Evolutionary conservation across 2,888 invertebrate species (phyloP), one percentile per base, ranked within the genome.

Genomic region (Apotomis capreana): DNA sequence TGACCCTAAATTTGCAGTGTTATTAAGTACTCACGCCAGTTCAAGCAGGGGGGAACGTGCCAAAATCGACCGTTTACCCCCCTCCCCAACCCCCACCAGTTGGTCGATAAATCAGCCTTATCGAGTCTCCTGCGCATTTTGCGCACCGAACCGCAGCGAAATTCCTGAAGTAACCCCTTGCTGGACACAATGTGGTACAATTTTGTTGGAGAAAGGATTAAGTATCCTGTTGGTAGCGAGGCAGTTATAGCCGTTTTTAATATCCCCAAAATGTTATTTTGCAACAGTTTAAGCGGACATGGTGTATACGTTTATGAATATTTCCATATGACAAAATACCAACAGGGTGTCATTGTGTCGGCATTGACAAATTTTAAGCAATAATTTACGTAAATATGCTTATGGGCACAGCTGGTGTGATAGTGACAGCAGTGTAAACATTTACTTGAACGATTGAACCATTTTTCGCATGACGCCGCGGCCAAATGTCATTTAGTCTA

Each of bases 31-130:
- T 15, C 6, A n/a, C 49, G 49, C 9, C 10, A 49, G 9, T 8
- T 1, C 9, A 9, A 49, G 3, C 0, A 49, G 26, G 54, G 10
- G 52, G 63, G 54, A 0, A 0, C n/a, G 58, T 52, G 62, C 62
- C 62, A 62, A 65, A 65, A 55, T 44, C 9, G 64, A 54, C 65
- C 65, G 65, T 65, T 65, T 65, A 46, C 57, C 26, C 8, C 49
- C 49, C 65, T 6, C 40, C 40, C 40, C 6, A 40, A 40, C 40
- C 40, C 40, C 40, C 40, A 40, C 40, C 40, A 26, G 65, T 57
- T 46, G 65, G 55, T 40, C 65, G 26, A 65, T 65, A 65, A 65
- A 65, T 65, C 65, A 65, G 65, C 15, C 65, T 65, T 65, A 65
- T 65, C 65, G 54, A 44, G n/a, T 40, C 12, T 6, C 9, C 26